Conservation (phyloP, 2,888 invertebrate species). For the Eumerus sabulonum region DNA sequence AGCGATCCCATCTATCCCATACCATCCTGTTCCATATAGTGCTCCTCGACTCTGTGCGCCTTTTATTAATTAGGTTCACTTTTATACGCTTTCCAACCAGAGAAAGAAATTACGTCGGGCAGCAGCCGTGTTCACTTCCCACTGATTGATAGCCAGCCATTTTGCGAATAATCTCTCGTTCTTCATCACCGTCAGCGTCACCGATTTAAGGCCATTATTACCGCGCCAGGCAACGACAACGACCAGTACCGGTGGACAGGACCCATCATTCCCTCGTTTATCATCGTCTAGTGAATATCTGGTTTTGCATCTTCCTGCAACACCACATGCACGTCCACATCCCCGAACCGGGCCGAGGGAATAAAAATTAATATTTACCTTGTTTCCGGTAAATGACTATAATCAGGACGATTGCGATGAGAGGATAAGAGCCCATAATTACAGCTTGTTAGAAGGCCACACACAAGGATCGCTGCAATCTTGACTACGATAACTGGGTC, state of each 20-base stretch:
- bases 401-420: slow-evolving; percentile 75
- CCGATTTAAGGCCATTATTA: slow-evolving; percentile 62
- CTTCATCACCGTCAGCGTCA: slow-evolving; percentile 67
- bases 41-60: slow-evolving; percentile 10
- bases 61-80: slow-evolving; percentile 41
- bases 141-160: slow-evolving; percentile 56
- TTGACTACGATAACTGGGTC: background rate
- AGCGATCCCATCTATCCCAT: slow-evolving; percentile 4
- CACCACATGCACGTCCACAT: slow-evolving; percentile 2
- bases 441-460: slow-evolving; percentile 77
- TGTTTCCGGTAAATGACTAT: slow-evolving; percentile 76
- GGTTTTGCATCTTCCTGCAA: slow-evolving; percentile 63
- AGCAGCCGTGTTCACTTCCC: too few relatives aligned
- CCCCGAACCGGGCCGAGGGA: slow-evolving; percentile 57
- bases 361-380: slow-evolving; percentile 79
- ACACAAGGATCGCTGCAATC: slow-evolving; percentile 68
- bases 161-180: slow-evolving; percentile 57
- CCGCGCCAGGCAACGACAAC: slow-evolving; percentile 34
- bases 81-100: background rate
- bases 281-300: slow-evolving; percentile 70
- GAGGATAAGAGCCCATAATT: slow-evolving; percentile 79
- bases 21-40: too few relatives aligned
- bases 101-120: background rate
- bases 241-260: slow-evolving; percentile 48
- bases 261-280: slow-evolving; percentile 63